Evolutionary conservation across 2,113 vertebrate genomes (phyloP).

Genomic region (Pavo muticus): DNA sequence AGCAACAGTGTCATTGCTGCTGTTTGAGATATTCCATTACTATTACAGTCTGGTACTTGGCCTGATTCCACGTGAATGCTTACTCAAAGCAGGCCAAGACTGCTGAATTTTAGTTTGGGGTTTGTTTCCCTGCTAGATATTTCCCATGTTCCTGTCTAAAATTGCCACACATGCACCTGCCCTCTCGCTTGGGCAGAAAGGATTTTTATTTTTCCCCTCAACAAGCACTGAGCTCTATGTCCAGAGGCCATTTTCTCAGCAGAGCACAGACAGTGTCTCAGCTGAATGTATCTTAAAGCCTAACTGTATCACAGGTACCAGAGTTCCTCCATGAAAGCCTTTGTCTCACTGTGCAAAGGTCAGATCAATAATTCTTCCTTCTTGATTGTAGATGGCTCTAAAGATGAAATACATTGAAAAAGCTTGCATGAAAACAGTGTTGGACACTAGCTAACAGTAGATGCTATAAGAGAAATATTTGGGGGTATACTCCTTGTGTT

Average conservation of each 20-base stretch:
- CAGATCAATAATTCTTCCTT: rapidly evolving
- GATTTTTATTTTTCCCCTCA: background rate
- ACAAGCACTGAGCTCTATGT: background rate
- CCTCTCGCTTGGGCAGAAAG: background rate
- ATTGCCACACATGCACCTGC: background rate
- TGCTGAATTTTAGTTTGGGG: background rate
- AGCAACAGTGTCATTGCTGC: rapidly evolving
- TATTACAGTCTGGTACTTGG: background rate
- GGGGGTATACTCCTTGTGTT: background rate
- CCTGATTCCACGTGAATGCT: background rate
- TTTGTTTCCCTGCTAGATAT: background rate
- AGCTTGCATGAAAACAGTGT: rapidly evolving
- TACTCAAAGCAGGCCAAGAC: background rate
- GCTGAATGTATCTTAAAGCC: background rate
- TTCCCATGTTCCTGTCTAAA: background rate
- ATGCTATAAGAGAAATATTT: background rate
- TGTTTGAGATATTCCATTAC: background rate
- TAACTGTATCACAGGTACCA: background rate
- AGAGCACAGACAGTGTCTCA: background rate
- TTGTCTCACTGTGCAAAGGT: background rate
- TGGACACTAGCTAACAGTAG: background rate
- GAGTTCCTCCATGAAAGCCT: background rate
- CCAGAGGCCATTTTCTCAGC: background rate
- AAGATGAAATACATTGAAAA: background rate
- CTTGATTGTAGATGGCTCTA: background rate